Percentiles rank a stretch among this genome's conserved stretches.
phyloP scores from a whole-genome alignment of 2,113 vertebrate genomes.

The Sphyrna mokarran region DNA sequence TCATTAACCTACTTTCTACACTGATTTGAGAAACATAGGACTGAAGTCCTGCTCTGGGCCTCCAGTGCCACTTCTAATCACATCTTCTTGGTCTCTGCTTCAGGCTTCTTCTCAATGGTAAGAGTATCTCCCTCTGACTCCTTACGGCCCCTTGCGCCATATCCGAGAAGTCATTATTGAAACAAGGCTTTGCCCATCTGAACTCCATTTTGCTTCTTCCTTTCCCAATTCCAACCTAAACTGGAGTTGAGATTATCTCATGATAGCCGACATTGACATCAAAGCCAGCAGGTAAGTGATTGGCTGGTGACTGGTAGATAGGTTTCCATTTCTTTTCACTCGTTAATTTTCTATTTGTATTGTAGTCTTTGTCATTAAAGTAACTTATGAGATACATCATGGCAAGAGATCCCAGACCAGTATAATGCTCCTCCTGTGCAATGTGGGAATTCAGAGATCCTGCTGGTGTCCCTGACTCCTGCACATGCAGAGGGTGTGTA shows the following conservation, averaged over 20 bases:
- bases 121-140: background rate
- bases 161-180: background rate
- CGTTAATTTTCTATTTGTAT: no score
- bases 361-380: no score
- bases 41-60: background rate
- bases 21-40: no score
- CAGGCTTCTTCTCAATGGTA: background rate
- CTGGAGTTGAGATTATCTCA: background rate
- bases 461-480: no score
- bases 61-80: background rate
- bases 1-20: background rate
- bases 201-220: background rate
- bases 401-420: no score
- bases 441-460: no score
- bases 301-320: background rate
- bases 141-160: background rate
- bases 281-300: background rate
- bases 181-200: background rate
- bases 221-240: background rate
- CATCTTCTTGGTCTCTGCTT: background rate
- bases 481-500: no score
- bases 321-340: no score
- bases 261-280: background rate
- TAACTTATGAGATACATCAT: no score
- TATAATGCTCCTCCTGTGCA: no score